Base-by-base conservation (phyloP, 2,888 invertebrate species). In the Matsumyia berberina region DNA sequence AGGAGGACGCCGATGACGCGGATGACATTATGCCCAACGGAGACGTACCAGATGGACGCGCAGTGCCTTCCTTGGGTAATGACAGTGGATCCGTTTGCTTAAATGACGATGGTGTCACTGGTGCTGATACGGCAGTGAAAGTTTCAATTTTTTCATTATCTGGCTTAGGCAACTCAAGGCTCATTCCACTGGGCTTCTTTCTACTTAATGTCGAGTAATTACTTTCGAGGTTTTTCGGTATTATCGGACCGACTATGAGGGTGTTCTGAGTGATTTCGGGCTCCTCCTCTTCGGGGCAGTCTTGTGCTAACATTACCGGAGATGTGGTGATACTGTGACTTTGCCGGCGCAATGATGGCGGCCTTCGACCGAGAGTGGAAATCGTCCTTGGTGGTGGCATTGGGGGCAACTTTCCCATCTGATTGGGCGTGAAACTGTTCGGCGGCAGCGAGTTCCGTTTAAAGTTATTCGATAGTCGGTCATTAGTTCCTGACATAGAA, bases 341-440 rank as follows among this genome's bases (percentile, higher is more conserved):
- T 42, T 92, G 90, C 6, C 92, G 89, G n/a, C 91, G 89, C 33
- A 70, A 51, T 19, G 78, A 66, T 78, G 90, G 88, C 4, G 87
- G 87, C 31, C 87, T 87, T 46, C 95, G 92, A 24, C 94, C 95
- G 62, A 95, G 92, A 4, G 95, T 95, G 35, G 94, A 93, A 0
- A 94, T 94, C 3, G 95, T 94, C 88, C 96, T 92, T 0, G 96
- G 96, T 0, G 96, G 96, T 2, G 96, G 96, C 79, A 94, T 93
- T 0, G 96, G 95, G 0, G 95, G 95, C 73, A 93, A 90, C 90
- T 78, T 86, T 60, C 92, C 93, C 76, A 87, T 73, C 57, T 86
- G 86, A 88, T 90, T 60, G 88, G 90, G 87, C 83, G 87, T 77
- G 51, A 89, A 89, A 55, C 89, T 89, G 62, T 92, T 91, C 3